Evolutionary conservation across 2,797 vertebrate species (phyloP).

Genomic region (Sciaenops ocellatus): DNA sequence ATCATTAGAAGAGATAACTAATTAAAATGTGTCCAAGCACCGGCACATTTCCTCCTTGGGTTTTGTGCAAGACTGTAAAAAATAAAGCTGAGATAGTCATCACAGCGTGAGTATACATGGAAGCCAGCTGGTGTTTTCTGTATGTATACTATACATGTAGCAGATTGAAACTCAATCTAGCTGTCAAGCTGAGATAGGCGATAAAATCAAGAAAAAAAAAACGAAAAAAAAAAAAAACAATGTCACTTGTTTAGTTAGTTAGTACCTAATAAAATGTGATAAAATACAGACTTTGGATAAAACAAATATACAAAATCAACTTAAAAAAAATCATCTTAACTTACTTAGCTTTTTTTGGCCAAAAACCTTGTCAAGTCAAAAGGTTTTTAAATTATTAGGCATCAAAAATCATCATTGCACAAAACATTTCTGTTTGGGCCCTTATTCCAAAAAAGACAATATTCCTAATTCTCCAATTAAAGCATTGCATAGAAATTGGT

Average conservation of each 20-base stretch:
- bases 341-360: not conserved
- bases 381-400: not conserved
- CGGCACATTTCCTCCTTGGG: not conserved
- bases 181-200: not conserved
- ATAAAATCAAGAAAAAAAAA: not conserved
- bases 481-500: too few species aligned
- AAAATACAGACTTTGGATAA: too few species aligned
- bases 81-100: not conserved
- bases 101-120: not conserved
- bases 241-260: not conserved
- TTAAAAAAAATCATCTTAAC: too few species aligned
- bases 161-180: slow-evolving; percentile 1
- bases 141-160: not conserved
- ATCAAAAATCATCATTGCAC: not conserved
- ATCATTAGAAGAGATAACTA: not conserved
- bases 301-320: not conserved
- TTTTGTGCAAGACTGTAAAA: not conserved
- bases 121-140: slow-evolving; percentile 26
- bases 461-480: too few species aligned
- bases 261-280: not conserved
- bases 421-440: too few species aligned
- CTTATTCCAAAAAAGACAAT: too few species aligned
- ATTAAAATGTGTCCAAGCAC: not conserved
- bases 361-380: too few species aligned
- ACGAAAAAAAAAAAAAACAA: too few species aligned